Percentiles rank a stretch among this genome's conserved stretches.
phyloP scores from a whole-genome alignment of 2,797 vertebrate species.

The Toxotes lorentzi region DNA sequence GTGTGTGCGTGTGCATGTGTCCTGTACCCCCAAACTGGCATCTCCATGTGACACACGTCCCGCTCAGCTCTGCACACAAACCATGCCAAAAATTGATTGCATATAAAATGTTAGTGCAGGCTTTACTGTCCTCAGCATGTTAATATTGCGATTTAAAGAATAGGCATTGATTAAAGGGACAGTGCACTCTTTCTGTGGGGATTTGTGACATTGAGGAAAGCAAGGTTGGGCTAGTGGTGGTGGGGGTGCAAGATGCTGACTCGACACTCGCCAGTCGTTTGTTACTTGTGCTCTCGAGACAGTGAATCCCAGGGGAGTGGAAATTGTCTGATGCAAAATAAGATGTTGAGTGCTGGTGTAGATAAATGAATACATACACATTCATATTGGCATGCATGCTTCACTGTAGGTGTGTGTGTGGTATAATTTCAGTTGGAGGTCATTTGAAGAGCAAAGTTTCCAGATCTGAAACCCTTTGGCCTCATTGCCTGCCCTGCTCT shows the following conservation, averaged over 20 bases:
- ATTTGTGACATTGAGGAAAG: slow-evolving; percentile 64
- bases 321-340: slow-evolving; percentile 46
- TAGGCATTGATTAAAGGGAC: slow-evolving; percentile 66
- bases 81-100: slow-evolving; percentile 72
- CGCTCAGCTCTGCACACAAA: slow-evolving; percentile 46
- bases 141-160: slow-evolving; percentile 59
- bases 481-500: slow-evolving; percentile 43
- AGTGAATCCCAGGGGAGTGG: slow-evolving; percentile 39
- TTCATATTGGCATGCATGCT: slow-evolving; percentile 25
- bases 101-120: slow-evolving; percentile 71
- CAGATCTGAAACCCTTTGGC: slow-evolving; percentile 32
- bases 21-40: slow-evolving; percentile 20
- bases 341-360: slow-evolving; percentile 23
- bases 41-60: slow-evolving; percentile 52
- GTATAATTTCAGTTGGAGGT: slow-evolving; percentile 47
- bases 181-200: slow-evolving; percentile 6
- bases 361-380: slow-evolving; percentile 20
- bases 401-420: neutral
- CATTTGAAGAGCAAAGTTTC: slow-evolving; percentile 61
- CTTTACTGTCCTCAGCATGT: slow-evolving; percentile 67
- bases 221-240: slow-evolving; percentile 12
- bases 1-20: slow-evolving; percentile 8
- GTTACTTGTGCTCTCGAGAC: slow-evolving; percentile 40
- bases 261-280: slow-evolving; percentile 50
- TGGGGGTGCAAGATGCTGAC: slow-evolving; percentile 58